Percentiles rank a stretch among this genome's conserved stretches.
These are phyloP conservation scores for Staurois parvus DNA, from an alignment of 2,797 vertebrate genomes.

Conservation along the genomic window DNA sequence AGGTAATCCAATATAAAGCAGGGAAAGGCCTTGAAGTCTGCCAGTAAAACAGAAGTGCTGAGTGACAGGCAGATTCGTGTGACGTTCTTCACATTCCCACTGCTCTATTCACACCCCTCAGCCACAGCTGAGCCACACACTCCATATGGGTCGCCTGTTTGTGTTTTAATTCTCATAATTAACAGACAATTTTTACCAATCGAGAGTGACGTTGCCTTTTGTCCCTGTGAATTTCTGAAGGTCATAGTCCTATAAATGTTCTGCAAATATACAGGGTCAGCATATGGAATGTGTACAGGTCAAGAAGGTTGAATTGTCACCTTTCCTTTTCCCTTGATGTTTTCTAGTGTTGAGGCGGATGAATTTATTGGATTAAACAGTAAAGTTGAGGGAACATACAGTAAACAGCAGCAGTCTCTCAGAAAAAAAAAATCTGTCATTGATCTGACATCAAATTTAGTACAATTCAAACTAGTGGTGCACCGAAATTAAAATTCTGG, in stretches of 20 bases:
- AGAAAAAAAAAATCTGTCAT: too few relatives aligned
- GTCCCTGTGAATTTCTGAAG: neutral
- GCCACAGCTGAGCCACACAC: conserved; percentile 33
- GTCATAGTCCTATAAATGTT: conserved; percentile 6
- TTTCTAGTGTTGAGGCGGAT: neutral
- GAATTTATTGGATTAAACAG: neutral
- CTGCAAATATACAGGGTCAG: neutral
- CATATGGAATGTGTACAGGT: neutral
- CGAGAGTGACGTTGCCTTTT: neutral
- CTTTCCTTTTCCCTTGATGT: neutral
- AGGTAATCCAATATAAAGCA: conserved; percentile 41
- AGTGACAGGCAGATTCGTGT: conserved; percentile 28
- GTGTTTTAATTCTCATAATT: conserved; percentile 26
- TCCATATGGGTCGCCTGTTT: conserved; percentile 14
- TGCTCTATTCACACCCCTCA: conserved; percentile 20
- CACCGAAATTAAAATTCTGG: too few relatives aligned
- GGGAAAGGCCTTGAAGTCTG: conserved; percentile 31
- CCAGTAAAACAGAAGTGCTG: conserved; percentile 14
- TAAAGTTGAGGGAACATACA: too few relatives aligned
- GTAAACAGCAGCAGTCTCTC: too few relatives aligned
- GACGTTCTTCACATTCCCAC: conserved; percentile 40
- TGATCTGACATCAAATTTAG: too few relatives aligned
- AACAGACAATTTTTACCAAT: neutral
- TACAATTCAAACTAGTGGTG: too few relatives aligned
- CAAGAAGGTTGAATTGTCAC: neutral